A percentile compares a stretch with the other conserved stretches of the same genome.
These are phyloP conservation scores for Drosophila seguyi DNA, from an alignment of 1,140 invertebrate species.

Conservation along the genomic window DNA sequence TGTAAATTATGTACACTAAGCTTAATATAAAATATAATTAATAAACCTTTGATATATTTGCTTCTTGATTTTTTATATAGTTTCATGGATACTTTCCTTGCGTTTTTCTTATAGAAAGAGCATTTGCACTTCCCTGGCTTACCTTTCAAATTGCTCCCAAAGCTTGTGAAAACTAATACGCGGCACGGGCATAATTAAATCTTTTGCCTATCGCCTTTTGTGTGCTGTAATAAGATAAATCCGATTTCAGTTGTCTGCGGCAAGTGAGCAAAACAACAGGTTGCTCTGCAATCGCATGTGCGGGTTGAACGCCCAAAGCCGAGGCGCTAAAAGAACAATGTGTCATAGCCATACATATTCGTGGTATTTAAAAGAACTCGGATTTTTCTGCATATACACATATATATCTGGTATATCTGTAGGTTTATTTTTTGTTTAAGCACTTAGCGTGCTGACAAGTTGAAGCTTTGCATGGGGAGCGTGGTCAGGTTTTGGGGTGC, in stretches of 20 bases:
- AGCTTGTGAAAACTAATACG: conserved; percentile 57
- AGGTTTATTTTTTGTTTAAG: conserved; percentile 49
- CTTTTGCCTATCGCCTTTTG: conserved; percentile 61
- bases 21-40: no score
- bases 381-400: conserved; percentile 8
- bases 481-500: conserved; percentile 35
- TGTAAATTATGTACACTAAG: no score
- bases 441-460: conserved; percentile 79
- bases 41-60: no score
- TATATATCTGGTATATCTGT: conserved; percentile 3
- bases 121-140: not conserved
- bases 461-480: conserved; percentile 76
- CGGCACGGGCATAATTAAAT: conserved; percentile 74
- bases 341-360: conserved; percentile 52
- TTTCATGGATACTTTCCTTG: not conserved
- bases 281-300: conserved; percentile 58
- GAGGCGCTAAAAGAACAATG: conserved; percentile 74
- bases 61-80: no score
- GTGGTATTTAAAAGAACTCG: conserved; percentile 54
- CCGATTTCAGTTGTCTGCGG: conserved; percentile 52
- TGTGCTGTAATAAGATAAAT: conserved; percentile 79
- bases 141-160: not conserved
- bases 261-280: conserved; percentile 58
- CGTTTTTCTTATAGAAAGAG: conserved; percentile 1
- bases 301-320: conserved; percentile 72